A percentile compares a stretch with the other conserved stretches of the same genome.
Conservation (phyloP, 2,113 vertebrate genomes). For the Dendropsophus ebraccatus region DNA sequence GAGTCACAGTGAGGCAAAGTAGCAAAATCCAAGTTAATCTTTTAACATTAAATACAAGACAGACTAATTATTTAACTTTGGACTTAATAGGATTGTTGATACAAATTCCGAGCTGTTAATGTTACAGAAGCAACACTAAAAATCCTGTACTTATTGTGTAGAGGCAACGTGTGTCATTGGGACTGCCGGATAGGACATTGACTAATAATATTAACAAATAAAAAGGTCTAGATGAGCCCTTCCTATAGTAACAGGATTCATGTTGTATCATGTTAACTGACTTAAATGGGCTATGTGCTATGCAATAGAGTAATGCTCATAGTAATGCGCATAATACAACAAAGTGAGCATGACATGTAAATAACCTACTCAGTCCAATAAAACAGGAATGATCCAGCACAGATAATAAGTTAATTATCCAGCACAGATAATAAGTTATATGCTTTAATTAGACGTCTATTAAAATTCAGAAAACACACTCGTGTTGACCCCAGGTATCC, state of each 20-base stretch:
- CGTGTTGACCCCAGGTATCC: too few relatives aligned
- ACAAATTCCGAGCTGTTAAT: slow-evolving; percentile 32
- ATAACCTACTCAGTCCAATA: too few relatives aligned
- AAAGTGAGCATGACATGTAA: too few relatives aligned
- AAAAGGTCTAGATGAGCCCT: neutral
- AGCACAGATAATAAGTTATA: too few relatives aligned
- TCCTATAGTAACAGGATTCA: neutral
- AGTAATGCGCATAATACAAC: too few relatives aligned
- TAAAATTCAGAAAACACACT: too few relatives aligned
- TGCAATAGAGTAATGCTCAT: too few relatives aligned
- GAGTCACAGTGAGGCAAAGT: slow-evolving; percentile 82
- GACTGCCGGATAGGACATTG: neutral
- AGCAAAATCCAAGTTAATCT: slow-evolving; percentile 82
- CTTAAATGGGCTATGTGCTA: neutral
- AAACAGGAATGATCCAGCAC: too few relatives aligned
- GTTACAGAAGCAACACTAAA: neutral
- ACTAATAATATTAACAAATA: neutral
- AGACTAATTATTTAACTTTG: slow-evolving; percentile 68
- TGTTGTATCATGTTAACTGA: neutral
- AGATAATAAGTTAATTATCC: too few relatives aligned
- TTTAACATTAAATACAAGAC: slow-evolving; percentile 64
- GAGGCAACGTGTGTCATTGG: neutral
- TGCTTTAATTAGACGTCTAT: too few relatives aligned
- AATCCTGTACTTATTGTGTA: neutral
- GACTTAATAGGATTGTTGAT: slow-evolving; percentile 62